Conservation (phyloP, 2,113 vertebrate species). For the Aphyosemion australe region DNA sequence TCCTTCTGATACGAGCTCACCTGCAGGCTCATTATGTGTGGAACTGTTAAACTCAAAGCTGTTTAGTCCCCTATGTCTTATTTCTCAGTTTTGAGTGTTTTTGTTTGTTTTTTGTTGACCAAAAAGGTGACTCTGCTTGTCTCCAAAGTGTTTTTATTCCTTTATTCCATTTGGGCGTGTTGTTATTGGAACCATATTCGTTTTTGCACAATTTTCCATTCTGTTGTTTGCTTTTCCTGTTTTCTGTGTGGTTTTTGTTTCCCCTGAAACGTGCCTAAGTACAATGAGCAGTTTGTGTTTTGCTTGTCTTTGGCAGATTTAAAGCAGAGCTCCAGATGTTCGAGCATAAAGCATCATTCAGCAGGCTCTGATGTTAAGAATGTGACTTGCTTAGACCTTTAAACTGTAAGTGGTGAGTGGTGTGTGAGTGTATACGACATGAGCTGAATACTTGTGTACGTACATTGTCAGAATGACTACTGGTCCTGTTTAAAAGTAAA, state of each 20-base stretch:
- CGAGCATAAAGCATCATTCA: slow-evolving; percentile 53
- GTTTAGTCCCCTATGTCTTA: not conserved
- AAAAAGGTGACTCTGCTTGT: slow-evolving; percentile 57
- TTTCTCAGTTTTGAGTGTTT: slow-evolving; percentile 8
- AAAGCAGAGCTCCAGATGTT: slow-evolving; percentile 43
- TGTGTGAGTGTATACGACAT: not conserved
- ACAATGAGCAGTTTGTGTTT: slow-evolving; percentile 47
- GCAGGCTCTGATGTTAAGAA: slow-evolving; percentile 70
- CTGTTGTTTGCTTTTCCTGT: slow-evolving; percentile 38
- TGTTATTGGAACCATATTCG: slow-evolving; percentile 40
- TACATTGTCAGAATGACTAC: slow-evolving; percentile 23
- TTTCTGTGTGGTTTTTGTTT: slow-evolving; percentile 18
- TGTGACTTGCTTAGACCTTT: slow-evolving; percentile 71
- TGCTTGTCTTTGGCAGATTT: slow-evolving; percentile 27
- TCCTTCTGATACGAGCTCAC: slow-evolving; percentile 15
- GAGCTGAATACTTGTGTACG: slow-evolving; percentile 27
- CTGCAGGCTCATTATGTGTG: slow-evolving; percentile 18
- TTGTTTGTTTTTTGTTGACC: slow-evolving; percentile 36
- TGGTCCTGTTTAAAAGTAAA: slow-evolving; percentile 45
- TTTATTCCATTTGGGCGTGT: slow-evolving; percentile 19
- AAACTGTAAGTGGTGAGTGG: slow-evolving; percentile 65
- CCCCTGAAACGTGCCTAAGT: slow-evolving; percentile 62
- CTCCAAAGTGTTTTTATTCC: slow-evolving; percentile 59
- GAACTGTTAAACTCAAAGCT: slow-evolving; percentile 7
- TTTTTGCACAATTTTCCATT: slow-evolving; percentile 68